Base-by-base conservation (phyloP, 35 echinoderm and acorn worm genomes). In the Amphiura filiformis region DNA sequence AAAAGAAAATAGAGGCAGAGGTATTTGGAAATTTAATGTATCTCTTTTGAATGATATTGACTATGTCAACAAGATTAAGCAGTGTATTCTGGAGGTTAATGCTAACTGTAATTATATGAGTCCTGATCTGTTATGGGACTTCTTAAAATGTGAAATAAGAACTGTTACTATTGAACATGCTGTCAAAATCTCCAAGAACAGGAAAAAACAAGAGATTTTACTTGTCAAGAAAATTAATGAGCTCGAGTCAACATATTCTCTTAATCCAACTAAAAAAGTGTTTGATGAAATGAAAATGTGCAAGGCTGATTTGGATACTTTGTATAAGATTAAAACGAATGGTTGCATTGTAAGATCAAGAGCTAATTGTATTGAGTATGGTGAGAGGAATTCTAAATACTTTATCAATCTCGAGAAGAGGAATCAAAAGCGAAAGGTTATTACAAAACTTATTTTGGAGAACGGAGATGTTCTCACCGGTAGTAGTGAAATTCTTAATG, bases 341-440 rank as follows among this genome's bases (percentile, higher is more conserved):
- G 61, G 61, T 70, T 15, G 61, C 26, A 70, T 70, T 11, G 26
- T 70, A 2, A 11, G 61, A 70, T 70, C 61, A 70, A 11, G 61
- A 3, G 61, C 61, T 15, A 70, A 70, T 70, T 70, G 28, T 11
- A n/a, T 70, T 70, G 61, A 70, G 28, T 70, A 70, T 70, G 80
- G 41, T 41, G 80, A 82, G 39, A 39, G 41, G 20, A 41, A 44
- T 39, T 39, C 80, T 23, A 44, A 82, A 5, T 82, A 40, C 40
- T 87, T 87, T 87, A 37, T 87, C 30, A 87, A 42, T 52, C 47
- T 87, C 38, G 85, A 90, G 65, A 82, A 82, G 34, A 65, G 88
- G 34, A 83, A 90, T 82, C 39, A 76, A 0, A 82, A 75, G 17
- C 84, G 77, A 20, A 90, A 90, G 30, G 36, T 17, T 84, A 90